Conservation (phyloP, 2,888 invertebrate species). For the Dusona sp. region DNA sequence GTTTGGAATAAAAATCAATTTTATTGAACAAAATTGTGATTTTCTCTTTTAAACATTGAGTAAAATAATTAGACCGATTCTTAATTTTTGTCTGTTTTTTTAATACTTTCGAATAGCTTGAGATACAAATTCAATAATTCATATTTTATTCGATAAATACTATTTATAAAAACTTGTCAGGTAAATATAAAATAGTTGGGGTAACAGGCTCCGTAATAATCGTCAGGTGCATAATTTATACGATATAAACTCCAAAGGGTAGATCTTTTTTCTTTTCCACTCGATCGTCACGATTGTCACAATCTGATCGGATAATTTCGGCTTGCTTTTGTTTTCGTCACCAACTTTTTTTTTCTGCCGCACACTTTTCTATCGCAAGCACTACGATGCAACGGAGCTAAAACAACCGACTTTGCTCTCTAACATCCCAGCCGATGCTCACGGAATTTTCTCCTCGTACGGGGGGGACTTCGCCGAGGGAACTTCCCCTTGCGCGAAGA, state of each 20-base stretch:
- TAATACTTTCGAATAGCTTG: too few relatives aligned
- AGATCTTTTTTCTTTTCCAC: neutral
- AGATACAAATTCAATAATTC: too few relatives aligned
- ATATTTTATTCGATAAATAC: too few relatives aligned
- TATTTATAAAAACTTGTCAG: too few relatives aligned
- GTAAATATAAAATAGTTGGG: too few relatives aligned
- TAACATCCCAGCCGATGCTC: conserved; percentile 15
- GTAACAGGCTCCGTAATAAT: too few relatives aligned
- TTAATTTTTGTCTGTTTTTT: too few relatives aligned
- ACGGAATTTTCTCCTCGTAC: conserved; percentile 33
- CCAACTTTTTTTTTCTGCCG: neutral
- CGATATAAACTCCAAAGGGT: neutral
- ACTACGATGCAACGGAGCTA: neutral
- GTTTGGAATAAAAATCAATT: too few relatives aligned
- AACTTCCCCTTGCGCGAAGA: conserved; percentile 23
- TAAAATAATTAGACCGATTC: too few relatives aligned
- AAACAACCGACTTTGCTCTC: conserved; percentile 27
- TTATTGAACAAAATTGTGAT: too few relatives aligned
- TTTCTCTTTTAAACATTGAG: too few relatives aligned
- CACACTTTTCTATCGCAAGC: conserved; percentile 12
- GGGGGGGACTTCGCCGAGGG: neutral
- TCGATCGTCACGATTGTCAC: conserved; percentile 33
- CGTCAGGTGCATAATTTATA: too few relatives aligned
- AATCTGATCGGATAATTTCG: conserved; percentile 38
- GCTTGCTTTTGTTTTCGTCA: conserved; percentile 1